phyloP scores from a whole-genome alignment of 1,140 invertebrate species.

The Teleopsis dalmanni region DNA sequence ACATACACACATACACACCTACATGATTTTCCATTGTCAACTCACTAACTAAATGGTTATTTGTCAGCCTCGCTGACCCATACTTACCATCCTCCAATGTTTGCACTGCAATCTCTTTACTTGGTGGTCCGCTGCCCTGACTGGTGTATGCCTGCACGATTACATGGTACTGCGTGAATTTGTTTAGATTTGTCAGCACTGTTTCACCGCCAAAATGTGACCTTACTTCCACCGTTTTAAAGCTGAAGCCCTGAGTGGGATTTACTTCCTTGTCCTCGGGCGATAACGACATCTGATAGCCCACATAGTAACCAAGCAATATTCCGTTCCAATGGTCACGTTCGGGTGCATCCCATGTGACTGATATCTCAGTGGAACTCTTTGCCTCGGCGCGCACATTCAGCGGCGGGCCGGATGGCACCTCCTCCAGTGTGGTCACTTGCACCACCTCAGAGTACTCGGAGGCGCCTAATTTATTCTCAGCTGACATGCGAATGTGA shows the following conservation, averaged over 20 bases:
- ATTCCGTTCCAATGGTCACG: slow-evolving; percentile 85
- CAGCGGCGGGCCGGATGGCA: slow-evolving; percentile 76
- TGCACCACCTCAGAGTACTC: slow-evolving; percentile 76
- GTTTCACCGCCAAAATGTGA: slow-evolving; percentile 58
- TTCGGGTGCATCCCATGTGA: slow-evolving; percentile 84
- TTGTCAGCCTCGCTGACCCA: neutral
- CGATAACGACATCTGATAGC: slow-evolving; percentile 63
- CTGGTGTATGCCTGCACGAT: slow-evolving; percentile 90
- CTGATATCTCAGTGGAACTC: slow-evolving; percentile 79
- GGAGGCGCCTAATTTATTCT: slow-evolving; percentile 79
- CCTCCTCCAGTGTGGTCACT: slow-evolving; percentile 78
- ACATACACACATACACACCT: neutral
- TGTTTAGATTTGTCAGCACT: slow-evolving; percentile 61
- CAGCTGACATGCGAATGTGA: slow-evolving; percentile 79
- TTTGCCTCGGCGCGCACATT: slow-evolving; percentile 79
- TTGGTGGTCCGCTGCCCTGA: slow-evolving; percentile 79
- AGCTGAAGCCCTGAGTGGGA: slow-evolving; percentile 53
- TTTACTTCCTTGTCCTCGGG: slow-evolving; percentile 42
- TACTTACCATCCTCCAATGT: slow-evolving; percentile 82
- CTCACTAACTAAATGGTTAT: neutral
- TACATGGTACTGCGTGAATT: slow-evolving; percentile 81
- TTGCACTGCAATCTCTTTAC: slow-evolving; percentile 68
- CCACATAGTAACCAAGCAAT: slow-evolving; percentile 87
- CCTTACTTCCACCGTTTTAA: slow-evolving; percentile 63
- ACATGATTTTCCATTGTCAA: neutral